Conservation (phyloP, 2,888 invertebrate genomes). For the Plusia festucae region DNA sequence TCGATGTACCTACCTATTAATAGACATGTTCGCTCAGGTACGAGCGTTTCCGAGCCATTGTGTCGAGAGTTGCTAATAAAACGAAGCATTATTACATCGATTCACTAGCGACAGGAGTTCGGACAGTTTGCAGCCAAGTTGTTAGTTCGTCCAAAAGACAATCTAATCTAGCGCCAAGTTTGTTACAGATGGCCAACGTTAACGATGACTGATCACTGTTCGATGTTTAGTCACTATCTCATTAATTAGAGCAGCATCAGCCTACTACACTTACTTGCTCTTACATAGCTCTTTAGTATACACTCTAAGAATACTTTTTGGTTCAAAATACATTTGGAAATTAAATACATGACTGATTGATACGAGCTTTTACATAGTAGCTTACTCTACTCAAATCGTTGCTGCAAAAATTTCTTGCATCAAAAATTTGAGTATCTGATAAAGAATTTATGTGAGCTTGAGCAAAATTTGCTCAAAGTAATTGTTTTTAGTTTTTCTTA, state of each 20-base stretch:
- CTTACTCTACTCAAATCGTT: too few relatives aligned
- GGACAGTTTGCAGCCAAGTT: slow-evolving; percentile 55
- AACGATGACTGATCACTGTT: slow-evolving; percentile 69
- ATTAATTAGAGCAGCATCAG: slow-evolving; percentile 15
- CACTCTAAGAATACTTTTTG: too few relatives aligned
- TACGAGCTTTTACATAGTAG: too few relatives aligned
- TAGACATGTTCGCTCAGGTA: slow-evolving; percentile 22
- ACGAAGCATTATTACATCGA: slow-evolving; percentile 50
- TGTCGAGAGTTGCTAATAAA: slow-evolving; percentile 32
- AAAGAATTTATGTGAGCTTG: too few relatives aligned
- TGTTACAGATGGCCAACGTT: slow-evolving; percentile 53
- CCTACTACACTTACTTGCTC: background rate
- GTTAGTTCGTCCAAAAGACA: slow-evolving; percentile 62
- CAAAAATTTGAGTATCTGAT: too few relatives aligned
- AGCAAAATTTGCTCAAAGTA: too few relatives aligned
- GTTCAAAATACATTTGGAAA: too few relatives aligned
- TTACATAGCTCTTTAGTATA: background rate
- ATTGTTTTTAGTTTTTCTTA: too few relatives aligned
- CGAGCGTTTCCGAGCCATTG: slow-evolving; percentile 18
- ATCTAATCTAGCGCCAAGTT: slow-evolving; percentile 62
- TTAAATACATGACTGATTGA: too few relatives aligned
- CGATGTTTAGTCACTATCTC: slow-evolving; percentile 33
- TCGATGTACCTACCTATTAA: slow-evolving; percentile 25
- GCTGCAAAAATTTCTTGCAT: too few relatives aligned
- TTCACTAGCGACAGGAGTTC: slow-evolving; percentile 53